Base-by-base conservation (phyloP, 1,140 invertebrate species). In the Aleiodes sp. region DNA sequence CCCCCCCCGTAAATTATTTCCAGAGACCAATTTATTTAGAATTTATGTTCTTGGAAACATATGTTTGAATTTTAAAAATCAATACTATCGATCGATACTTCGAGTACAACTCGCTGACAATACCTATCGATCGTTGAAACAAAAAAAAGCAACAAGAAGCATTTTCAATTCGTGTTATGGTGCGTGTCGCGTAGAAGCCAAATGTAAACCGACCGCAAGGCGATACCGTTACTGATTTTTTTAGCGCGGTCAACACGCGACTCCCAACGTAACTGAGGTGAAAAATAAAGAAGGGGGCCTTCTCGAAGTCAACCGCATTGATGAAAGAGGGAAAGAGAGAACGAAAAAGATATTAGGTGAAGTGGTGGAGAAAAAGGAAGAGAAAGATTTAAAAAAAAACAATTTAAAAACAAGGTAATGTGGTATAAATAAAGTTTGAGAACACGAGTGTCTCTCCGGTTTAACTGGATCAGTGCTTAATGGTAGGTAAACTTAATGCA, bases 171-270 rank as follows among this genome's bases (percentile, higher is more conserved):
- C 33, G 56, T 52, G 41, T 73, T 66, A 35, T 61, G 65, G 59
- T 46, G 69, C 67, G 64, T 77, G 70, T 57, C 60, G 70, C 68
- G 68, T 70, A 72, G 57, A 59, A 70, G 19, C 31, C 70, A 72
- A 80, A 78, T 78, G 75, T 77, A 77, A 79, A 78, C 75, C 76
- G 63, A 77, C 76, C 76, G 75, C 75, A 77, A 73, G 73, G 68
- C 71, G 76, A 79, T 80, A 80, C 78, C 78, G 78, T 80, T 80
- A 80, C 70, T 52, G 63, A 79, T 79, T 79, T 79, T 79, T 77
- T 75, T 76, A 76, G 39, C 70, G 75, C 60, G 75, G 72, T 76
- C 76, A 75, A 65, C 74, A 76, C 71, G 75, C 76, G 72, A 76
- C 35, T 72, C n/a, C n/a, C 46, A 0, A 61, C 59, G 59, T 24